Evolutionary conservation across 2,113 vertebrate species (phyloP).

Genomic region (Rhegmatorhina hoffmannsi): DNA sequence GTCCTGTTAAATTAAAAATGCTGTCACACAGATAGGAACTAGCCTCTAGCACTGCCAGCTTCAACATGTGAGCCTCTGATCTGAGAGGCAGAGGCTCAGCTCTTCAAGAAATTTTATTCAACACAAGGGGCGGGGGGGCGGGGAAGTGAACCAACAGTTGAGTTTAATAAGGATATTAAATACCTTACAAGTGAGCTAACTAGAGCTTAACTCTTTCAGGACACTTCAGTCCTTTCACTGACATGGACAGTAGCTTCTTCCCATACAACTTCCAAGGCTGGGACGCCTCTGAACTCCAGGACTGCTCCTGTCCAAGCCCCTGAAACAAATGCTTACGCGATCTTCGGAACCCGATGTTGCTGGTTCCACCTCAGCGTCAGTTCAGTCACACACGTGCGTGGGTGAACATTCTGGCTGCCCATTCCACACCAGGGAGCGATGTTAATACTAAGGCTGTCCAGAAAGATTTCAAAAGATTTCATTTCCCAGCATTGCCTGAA

Average conservation of each 20-base stretch:
- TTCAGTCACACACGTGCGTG: accelerated
- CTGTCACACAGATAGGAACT: constrained; percentile 87
- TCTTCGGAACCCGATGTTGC: neutral
- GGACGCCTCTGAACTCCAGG: neutral
- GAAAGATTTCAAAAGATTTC: neutral
- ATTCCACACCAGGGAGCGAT: neutral
- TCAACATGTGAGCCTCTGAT: constrained; percentile 84
- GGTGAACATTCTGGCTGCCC: neutral
- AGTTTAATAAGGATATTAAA: constrained; percentile 81
- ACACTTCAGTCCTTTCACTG: constrained; percentile 50
- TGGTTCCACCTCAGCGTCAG: neutral
- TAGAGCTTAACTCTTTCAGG: constrained; percentile 80
- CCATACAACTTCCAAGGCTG: neutral
- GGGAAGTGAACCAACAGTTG: constrained; percentile 64
- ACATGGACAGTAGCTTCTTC: neutral
- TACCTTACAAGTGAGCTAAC: constrained; percentile 77
- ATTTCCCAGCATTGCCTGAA: neutral
- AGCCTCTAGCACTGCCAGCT: constrained; percentile 88
- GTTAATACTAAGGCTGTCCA: neutral
- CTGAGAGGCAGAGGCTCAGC: constrained; percentile 69
- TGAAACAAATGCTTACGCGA: neutral
- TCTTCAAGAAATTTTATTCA: constrained; percentile 79
- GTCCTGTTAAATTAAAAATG: constrained; percentile 85
- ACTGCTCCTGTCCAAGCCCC: neutral
- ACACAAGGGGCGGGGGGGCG: constrained; percentile 22